These are phyloP conservation scores for Nothocercus nigrocapillus DNA, from an alignment of 2,113 vertebrate species.

Conservation along the genomic window DNA sequence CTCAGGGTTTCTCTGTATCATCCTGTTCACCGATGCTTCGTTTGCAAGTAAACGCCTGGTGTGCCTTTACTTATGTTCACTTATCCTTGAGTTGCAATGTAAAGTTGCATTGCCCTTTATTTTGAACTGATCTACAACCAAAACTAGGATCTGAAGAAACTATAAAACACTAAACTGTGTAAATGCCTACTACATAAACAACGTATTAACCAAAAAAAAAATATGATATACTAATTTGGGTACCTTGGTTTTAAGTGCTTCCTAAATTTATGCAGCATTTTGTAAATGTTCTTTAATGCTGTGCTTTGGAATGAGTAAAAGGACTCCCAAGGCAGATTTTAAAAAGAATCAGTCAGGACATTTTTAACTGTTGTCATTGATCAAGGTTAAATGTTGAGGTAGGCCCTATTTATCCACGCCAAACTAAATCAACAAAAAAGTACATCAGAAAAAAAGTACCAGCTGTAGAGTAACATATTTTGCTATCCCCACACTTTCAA, in stretches of 20 bases:
- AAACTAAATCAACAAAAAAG: constrained; percentile 1
- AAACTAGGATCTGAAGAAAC: neutral
- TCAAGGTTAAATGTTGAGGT: neutral
- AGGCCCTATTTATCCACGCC: neutral
- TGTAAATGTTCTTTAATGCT: neutral
- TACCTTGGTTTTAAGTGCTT: neutral
- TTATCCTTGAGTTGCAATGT: neutral
- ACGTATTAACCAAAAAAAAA: neutral
- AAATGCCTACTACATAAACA: neutral
- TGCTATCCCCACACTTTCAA: neutral
- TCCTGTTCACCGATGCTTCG: neutral
- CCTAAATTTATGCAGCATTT: neutral
- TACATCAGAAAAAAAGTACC: neutral
- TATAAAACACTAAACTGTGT: neutral
- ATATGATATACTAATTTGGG: neutral
- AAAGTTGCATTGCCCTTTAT: neutral
- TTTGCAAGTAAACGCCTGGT: neutral
- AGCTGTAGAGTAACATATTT: neutral
- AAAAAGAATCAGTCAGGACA: neutral
- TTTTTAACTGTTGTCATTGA: neutral
- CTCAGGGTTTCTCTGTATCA: neutral
- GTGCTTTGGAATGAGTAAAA: neutral
- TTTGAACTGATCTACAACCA: neutral
- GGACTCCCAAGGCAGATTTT: neutral
- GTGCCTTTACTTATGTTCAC: accelerated